Base-by-base conservation (phyloP, 2,888 invertebrate genomes). In the Philaethria dido region DNA sequence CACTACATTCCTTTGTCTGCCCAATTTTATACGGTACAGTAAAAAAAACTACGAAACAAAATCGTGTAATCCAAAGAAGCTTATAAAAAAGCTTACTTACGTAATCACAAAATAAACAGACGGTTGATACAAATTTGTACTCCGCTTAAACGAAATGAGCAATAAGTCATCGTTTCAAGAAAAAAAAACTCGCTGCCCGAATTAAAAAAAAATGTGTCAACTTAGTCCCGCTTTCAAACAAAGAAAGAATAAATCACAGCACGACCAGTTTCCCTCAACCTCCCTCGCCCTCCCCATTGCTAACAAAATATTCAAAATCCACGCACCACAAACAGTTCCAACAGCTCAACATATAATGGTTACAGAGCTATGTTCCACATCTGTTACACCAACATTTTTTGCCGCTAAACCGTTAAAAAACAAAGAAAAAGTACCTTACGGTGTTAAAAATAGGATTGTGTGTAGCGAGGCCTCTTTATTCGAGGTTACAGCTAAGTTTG, bases 231-330 rank as follows among this genome's bases (percentile, higher is more conserved):
- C 80, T 62, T 77, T 79, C 85, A 87, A 89, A 90, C 91, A 91
- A 91, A 91, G 90, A 89, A 87, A 85, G 83, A 88, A 90, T 91
- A 90, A 90, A 91, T 90, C 90, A 89, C 83, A 75, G 74, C 66
- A 72, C 64, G 69, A 61, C 89, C 85, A 84, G 18, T 18, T 0
- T 66, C 75, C 60, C 62, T 25, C 69, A 86, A 77, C 33, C 81
- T 72, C 16, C 78, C 78, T 70, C 77, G 74, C 80, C 81, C 79
- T 84, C 75, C 79, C 69, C 74, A 2, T 36, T 62, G 33, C 71
- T 75, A 75, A 72, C 63, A 68, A 65, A 79, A 73, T 73, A 73
- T 72, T 79, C 73, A 72, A 78, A 79, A 76, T 69, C 69, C 68
- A 75, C 69, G 73, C 72, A 64, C 77, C 81, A 90, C 90, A 90